phyloP scores from a whole-genome alignment of 2,113 vertebrate genomes.

The Apteryx mantelli region DNA sequence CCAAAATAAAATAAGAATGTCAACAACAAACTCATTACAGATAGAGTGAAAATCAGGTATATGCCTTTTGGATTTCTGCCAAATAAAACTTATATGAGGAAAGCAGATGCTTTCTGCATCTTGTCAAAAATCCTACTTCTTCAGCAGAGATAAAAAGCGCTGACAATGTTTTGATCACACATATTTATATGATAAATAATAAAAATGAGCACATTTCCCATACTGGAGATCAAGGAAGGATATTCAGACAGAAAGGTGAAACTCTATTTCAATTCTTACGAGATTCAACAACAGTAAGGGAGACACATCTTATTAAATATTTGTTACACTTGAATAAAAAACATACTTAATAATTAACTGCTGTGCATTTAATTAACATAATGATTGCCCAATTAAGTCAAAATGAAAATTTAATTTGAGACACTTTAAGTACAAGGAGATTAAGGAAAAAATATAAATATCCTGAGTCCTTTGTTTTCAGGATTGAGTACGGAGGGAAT shows the following conservation, averaged over 20 bases:
- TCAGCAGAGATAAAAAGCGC: constrained; percentile 51
- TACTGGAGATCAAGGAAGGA: constrained; percentile 36
- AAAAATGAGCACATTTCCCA: constrained; percentile 47
- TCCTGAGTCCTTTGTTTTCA: neutral
- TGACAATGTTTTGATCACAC: constrained; percentile 56
- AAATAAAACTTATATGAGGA: constrained; percentile 5
- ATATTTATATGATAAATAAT: constrained; percentile 60
- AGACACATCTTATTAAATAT: constrained; percentile 53
- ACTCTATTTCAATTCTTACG: neutral
- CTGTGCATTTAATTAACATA: constrained; percentile 65
- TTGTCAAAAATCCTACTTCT: constrained; percentile 33
- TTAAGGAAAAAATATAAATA: constrained; percentile 45
- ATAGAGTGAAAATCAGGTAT: neutral
- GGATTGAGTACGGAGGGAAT: neutral
- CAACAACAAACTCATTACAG: constrained; percentile 43
- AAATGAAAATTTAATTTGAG: constrained; percentile 65
- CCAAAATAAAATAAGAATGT: constrained; percentile 3
- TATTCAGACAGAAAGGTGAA: constrained; percentile 51
- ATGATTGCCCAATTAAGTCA: constrained; percentile 58
- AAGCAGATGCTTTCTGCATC: constrained; percentile 19
- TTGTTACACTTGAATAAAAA: constrained; percentile 63
- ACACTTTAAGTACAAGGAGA: constrained; percentile 29
- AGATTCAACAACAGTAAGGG: neutral
- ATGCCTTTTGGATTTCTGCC: constrained; percentile 30
- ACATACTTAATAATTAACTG: constrained; percentile 61